A percentile compares a stretch with the other conserved stretches of the same genome.
Evolutionary conservation across 2,113 vertebrate species (phyloP).

Genomic region (Danionella cerebrum): DNA sequence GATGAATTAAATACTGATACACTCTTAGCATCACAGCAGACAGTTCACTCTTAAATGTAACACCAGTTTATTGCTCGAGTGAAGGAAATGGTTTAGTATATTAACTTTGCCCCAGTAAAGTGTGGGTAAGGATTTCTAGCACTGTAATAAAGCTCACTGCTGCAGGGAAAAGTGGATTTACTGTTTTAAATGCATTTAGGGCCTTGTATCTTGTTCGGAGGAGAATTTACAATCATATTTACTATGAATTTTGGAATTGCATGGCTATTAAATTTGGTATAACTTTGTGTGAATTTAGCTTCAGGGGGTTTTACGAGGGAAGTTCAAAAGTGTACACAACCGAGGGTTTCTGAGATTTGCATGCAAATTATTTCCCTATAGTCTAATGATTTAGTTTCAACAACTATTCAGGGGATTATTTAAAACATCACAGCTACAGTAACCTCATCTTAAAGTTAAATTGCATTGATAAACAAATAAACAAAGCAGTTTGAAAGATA

Average conservation of each 20-base stretch:
- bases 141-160: not conserved
- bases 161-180: conserved; percentile 5
- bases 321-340: conserved; percentile 12
- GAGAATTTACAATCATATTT: conserved; percentile 5
- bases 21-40: too few relatives aligned
- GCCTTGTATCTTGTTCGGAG: not conserved
- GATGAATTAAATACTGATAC: too few relatives aligned
- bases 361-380: conserved; percentile 14
- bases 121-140: not conserved
- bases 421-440: not conserved
- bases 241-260: not conserved
- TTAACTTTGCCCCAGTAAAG: not conserved
- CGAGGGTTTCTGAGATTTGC: conserved; percentile 10
- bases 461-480: not conserved
- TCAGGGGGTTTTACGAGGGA: conserved; percentile 1
- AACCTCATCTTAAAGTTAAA: not conserved
- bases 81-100: not conserved
- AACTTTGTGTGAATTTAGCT: not conserved
- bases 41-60: too few relatives aligned
- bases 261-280: not conserved
- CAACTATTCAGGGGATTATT: conserved; percentile 5
- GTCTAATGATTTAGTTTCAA: not conserved
- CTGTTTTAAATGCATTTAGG: not conserved
- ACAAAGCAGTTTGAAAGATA: too few relatives aligned
- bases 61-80: too few relatives aligned